Base-by-base conservation (phyloP, 2,797 vertebrate species). In the Diplodus sargus region DNA sequence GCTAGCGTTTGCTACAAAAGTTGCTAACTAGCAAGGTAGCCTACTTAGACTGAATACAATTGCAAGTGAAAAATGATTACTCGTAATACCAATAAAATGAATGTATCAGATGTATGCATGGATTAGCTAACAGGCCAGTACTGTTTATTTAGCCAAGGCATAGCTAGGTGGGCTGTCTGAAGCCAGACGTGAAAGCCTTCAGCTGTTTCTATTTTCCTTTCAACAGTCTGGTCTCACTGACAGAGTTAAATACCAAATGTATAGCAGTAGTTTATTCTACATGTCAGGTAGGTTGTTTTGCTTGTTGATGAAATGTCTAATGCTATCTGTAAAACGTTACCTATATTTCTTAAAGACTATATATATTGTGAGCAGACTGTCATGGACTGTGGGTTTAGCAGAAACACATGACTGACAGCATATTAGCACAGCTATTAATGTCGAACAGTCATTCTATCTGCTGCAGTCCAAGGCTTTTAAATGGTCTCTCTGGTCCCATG, bases 21-120 rank as follows among this genome's bases (percentile, higher is more conserved):
- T 88, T 89, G 89, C 87, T 90, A 90, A 81, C 85, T 86, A 80
- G 68, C 81, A 64, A 71, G 47, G 47, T 74, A 60, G 77, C 83
- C 80, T 68, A 78, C 30, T 74, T 23, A 17, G n/a, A 39, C 28
- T 66, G 28, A 65, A 58, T 1, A 28, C 4, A 49, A 0, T 20
- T 30, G 15, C 8, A 39, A 12, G 3, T 47, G 6, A 39, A 62
- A 48, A 42, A 59, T 68, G 2, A 47, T 39, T 11, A 39, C 10
- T 39, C 39, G 12, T n/a, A 6, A 23, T 7, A 18, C 0, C 10
- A 16, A 2, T 6, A 47, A 15, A 52, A 47, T 0, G 48, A 22
- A 16, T 25, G 20, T 14, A 12, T 1, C 9, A 30, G 23, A 34
- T 18, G 34, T 10, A 28, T 9, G 25, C 9, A 8, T 5, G 4